Evolutionary conservation across 2,797 vertebrate genomes (phyloP).

Genomic region (Cyprinella venusta): DNA sequence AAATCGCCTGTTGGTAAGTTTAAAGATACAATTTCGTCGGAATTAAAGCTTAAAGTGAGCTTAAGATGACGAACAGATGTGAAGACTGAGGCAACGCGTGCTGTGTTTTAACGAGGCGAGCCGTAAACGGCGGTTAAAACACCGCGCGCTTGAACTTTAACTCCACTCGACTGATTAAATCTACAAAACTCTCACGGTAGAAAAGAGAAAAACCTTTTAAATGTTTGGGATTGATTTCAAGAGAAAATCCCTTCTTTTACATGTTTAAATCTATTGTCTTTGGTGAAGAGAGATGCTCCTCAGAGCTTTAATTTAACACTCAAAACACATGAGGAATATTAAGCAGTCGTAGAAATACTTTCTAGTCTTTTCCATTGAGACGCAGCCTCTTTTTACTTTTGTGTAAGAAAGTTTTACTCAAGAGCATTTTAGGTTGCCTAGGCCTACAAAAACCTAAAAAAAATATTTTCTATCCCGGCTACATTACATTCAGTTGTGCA

Average conservation of each 20-base stretch:
- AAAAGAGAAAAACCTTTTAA: conserved; percentile 64
- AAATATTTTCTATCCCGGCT: too few species aligned
- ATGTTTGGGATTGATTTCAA: conserved; percentile 69
- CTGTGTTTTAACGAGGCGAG: conserved; percentile 68
- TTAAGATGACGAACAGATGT: conserved; percentile 73
- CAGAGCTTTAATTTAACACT: conserved; percentile 66
- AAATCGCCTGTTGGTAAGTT: conserved; percentile 72
- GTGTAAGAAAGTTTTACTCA: background rate
- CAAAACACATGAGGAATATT: conserved; percentile 53
- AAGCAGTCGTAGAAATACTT: background rate
- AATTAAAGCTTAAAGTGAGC: conserved; percentile 69
- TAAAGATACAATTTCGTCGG: conserved; percentile 71
- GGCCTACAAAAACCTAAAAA: background rate
- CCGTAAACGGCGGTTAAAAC: conserved; percentile 52
- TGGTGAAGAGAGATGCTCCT: conserved; percentile 31
- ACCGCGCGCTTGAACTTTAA: conserved; percentile 52
- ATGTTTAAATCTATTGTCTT: conserved; percentile 55
- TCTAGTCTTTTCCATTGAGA: conserved; percentile 1
- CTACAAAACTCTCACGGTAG: conserved; percentile 48
- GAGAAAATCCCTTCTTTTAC: conserved; percentile 68
- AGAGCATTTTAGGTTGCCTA: background rate
- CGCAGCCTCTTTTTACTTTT: background rate
- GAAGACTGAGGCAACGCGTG: conserved; percentile 64
- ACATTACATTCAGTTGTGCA: background rate
- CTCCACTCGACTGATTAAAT: conserved; percentile 58